Evolutionary conservation across 2,113 vertebrate species (phyloP).

Genomic region (Calyptommatus sinebrachiatus): DNA sequence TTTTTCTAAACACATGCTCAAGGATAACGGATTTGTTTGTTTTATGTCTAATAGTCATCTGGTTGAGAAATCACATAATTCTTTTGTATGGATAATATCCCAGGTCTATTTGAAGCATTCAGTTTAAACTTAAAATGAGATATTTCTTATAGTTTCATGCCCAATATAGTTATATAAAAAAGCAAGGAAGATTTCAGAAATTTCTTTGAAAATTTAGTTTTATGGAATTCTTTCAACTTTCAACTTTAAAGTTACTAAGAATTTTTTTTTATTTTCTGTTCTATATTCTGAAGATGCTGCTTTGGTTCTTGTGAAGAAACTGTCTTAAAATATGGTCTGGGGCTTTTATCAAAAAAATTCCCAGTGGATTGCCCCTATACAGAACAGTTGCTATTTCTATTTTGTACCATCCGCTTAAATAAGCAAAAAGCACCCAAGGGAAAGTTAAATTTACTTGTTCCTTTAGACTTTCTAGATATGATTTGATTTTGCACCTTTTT

Average conservation of each 20-base stretch:
- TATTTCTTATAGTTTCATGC: background rate
- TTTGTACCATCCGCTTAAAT: background rate
- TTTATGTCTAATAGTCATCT: background rate
- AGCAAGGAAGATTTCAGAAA: background rate
- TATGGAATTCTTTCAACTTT: background rate
- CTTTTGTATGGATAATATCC: background rate
- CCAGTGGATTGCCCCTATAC: background rate
- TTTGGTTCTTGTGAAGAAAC: background rate
- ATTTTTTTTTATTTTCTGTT: background rate
- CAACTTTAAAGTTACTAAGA: background rate
- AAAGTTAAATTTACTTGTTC: background rate
- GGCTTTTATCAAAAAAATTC: background rate
- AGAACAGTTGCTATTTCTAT: background rate
- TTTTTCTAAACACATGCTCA: background rate
- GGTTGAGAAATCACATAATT: background rate
- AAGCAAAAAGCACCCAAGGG: background rate
- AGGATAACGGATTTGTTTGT: background rate
- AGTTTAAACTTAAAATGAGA: background rate
- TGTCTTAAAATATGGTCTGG: background rate
- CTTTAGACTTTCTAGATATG: slow-evolving; percentile 32
- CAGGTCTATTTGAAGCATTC: too few relatives aligned
- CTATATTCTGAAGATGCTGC: background rate
- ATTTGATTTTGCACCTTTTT: background rate
- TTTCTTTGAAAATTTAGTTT: background rate
- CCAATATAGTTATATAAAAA: background rate